Percentiles rank a stretch among this genome's conserved stretches.
These are phyloP conservation scores for Caenorhabditis sp. DNA, from an alignment of 2,888 invertebrate species.

Conservation along the genomic window DNA sequence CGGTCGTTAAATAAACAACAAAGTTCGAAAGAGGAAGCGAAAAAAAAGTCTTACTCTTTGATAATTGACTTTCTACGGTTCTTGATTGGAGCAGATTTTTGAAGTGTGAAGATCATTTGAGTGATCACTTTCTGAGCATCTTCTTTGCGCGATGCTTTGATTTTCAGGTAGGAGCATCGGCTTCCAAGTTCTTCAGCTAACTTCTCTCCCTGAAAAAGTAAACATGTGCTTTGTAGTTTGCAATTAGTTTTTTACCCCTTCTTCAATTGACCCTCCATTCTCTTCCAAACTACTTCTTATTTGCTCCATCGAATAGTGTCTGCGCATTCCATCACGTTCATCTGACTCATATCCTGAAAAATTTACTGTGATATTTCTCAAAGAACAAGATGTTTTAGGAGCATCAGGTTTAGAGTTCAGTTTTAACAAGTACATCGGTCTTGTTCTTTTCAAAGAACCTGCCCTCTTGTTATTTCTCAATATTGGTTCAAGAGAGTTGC, in stretches of 20 bases:
- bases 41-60: slow-evolving; percentile 33
- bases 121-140: slow-evolving; percentile 23
- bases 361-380: no score
- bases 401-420: no score
- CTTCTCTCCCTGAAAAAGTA: slow-evolving; percentile 24
- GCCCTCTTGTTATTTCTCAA: no score
- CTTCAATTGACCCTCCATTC: slow-evolving; percentile 19
- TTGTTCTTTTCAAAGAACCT: no score
- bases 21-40: neutral
- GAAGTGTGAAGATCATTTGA: slow-evolving; percentile 23
- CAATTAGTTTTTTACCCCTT: neutral
- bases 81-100: slow-evolving; percentile 14
- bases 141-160: slow-evolving; percentile 13
- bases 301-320: slow-evolving; percentile 53
- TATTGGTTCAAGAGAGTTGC: no score
- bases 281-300: slow-evolving; percentile 45
- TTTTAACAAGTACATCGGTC: no score
- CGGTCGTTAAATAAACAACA: neutral
- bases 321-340: slow-evolving; percentile 41
- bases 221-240: neutral
- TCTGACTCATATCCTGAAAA: slow-evolving; percentile 49
- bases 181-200: slow-evolving; percentile 22
- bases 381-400: no score
- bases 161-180: slow-evolving; percentile 24
- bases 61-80: slow-evolving; percentile 35